phyloP scores from a whole-genome alignment of 1,140 invertebrate genomes.

The Heterodera carotae region DNA sequence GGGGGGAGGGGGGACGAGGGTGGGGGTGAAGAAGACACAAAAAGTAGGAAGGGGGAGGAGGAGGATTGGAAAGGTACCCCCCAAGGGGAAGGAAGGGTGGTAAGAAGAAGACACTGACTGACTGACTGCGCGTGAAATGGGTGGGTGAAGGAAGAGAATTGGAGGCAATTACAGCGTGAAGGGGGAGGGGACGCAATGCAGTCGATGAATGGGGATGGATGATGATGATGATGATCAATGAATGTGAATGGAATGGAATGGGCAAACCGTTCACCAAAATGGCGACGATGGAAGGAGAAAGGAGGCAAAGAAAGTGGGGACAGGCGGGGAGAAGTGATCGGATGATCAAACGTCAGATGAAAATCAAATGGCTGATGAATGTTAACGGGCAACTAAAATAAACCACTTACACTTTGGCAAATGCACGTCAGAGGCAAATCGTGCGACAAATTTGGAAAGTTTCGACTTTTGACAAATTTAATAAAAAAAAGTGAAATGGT shows the following conservation, averaged over 20 bases:
- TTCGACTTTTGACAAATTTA: background rate
- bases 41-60: background rate
- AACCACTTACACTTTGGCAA: too few species aligned
- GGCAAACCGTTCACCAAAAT: background rate
- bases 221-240: too few species aligned
- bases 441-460: too few species aligned
- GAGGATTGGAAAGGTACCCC: background rate
- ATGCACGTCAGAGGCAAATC: too few species aligned
- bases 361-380: background rate
- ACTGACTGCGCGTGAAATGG: too few species aligned
- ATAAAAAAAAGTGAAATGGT: too few species aligned
- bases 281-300: too few species aligned
- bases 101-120: too few species aligned
- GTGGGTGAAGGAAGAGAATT: background rate
- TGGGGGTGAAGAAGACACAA: background rate
- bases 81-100: too few species aligned
- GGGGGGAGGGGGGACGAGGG: background rate
- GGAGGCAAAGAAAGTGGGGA: too few species aligned
- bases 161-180: background rate
- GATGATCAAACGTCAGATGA: background rate
- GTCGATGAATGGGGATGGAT: background rate
- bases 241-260: background rate
- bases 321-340: background rate
- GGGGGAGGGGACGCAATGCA: too few species aligned
- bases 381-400: background rate